A percentile compares a stretch with the other conserved stretches of the same genome.
These are phyloP conservation scores for Psococerastis gibbosa DNA, from an alignment of 2,888 invertebrate species.

Conservation along the genomic window DNA sequence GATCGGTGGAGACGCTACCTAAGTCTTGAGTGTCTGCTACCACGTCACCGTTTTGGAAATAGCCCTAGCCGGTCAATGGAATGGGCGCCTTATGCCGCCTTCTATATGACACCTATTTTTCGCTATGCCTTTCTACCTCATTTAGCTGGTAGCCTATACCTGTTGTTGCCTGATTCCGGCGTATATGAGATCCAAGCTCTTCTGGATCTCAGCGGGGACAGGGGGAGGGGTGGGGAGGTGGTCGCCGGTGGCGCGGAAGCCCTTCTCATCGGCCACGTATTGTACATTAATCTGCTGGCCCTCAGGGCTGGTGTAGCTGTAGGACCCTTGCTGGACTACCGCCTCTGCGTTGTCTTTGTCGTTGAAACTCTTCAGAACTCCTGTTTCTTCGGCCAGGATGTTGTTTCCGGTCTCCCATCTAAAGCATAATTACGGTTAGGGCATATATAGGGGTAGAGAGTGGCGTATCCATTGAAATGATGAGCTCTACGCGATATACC, in stretches of 20 bases:
- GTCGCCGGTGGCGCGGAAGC: conserved; percentile 62
- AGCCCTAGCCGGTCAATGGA: no score
- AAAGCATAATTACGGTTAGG: no score
- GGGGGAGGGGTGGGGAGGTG: conserved; percentile 72
- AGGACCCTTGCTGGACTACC: conserved; percentile 34
- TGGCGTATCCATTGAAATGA: no score
- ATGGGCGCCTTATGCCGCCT: no score
- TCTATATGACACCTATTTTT: no score
- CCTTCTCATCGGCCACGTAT: conserved; percentile 61
- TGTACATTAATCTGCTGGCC: conserved; percentile 16
- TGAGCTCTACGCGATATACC: no score
- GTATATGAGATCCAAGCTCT: conserved; percentile 67
- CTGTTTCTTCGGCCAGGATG: conserved; percentile 59
- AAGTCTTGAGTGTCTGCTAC: no score
- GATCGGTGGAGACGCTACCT: no score
- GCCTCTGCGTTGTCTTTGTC: conserved; percentile 21
- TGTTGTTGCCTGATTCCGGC: conserved; percentile 53
- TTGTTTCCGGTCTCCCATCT: conserved; percentile 72
- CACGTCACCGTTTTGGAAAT: no score
- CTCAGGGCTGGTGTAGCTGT: conserved; percentile 56
- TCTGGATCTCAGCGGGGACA: conserved; percentile 66
- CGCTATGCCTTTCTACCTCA: no score
- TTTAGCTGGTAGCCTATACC: no score
- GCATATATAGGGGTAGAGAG: no score
- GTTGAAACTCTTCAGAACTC: conserved; percentile 42